Base-by-base conservation (phyloP, 2,888 invertebrate genomes). In the Drosophila quinaria region DNA sequence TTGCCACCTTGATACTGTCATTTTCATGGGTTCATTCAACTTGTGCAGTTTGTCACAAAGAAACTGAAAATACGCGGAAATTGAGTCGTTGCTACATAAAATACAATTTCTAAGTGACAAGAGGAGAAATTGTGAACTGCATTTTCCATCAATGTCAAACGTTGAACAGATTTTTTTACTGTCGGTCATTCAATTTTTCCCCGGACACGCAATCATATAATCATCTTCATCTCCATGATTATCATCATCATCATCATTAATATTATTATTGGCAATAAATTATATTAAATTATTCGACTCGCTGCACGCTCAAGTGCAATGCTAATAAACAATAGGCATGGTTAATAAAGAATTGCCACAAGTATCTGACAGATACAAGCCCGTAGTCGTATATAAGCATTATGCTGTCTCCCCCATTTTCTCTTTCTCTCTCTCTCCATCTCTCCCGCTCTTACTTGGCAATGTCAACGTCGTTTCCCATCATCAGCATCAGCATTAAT, bases 101-200 rank as follows among this genome's bases (percentile, higher is more conserved):
- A 64, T 44, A 31, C 52, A 47, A 59, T 73, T 84, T 84, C 84
- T 84, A 84, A 82, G 79, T 74, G 81, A 81, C 74, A 78, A 71
- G 64, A 74, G 65, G 51, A 37, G 60, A 60, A 62, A 69, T 46
- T 47, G 65, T 46, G 65, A 70, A 66, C 50, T 67, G 75, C 61
- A 71, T 72, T 81, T 81, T 74, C 70, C 74, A 67, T 83, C 82
- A 78, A 70, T 73, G 66, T 70, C 66, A 75, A 73, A 74, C 51
- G 61, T 59, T 72, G 62, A 70, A 68, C 56, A 44, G 39, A 55
- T 68, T 70, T 67, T 42, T 31, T 17, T 31, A 19, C 17, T 29
- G 41, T 42, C 55, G 55, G 17, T 42, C 41, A 55, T 55, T 29
- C 6, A 2, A 19, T 35, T 46, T 46, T 17, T 3, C 19, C 5